These are phyloP conservation scores for Formicarius rufipectus DNA, from an alignment of 2,113 vertebrate genomes.

Conservation along the genomic window DNA sequence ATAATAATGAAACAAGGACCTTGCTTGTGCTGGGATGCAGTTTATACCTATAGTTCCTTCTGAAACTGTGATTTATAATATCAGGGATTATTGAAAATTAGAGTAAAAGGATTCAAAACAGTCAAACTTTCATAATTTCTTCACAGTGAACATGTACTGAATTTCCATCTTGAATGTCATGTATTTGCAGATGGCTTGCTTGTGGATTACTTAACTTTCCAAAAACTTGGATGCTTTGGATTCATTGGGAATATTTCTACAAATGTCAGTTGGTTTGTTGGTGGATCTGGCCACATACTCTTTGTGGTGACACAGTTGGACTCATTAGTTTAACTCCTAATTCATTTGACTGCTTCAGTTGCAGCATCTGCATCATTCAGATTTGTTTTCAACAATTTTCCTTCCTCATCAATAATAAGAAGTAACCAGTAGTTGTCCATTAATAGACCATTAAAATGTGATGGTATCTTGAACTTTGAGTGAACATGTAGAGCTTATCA, in stretches of 20 bases:
- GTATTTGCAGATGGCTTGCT: background rate
- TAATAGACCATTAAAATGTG: background rate
- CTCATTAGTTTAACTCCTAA: background rate
- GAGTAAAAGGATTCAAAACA: background rate
- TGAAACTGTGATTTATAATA: background rate
- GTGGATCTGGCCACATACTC: slow-evolving; percentile 9
- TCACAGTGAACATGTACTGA: background rate
- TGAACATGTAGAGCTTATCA: background rate
- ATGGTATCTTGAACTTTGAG: background rate
- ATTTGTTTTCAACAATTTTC: background rate
- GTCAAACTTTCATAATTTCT: background rate
- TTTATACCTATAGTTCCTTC: background rate
- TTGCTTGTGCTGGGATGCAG: background rate
- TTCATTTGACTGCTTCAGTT: background rate
- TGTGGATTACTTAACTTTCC: slow-evolving; percentile 41
- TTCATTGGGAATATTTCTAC: slow-evolving; percentile 48
- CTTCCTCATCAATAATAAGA: background rate
- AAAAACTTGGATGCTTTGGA: slow-evolving; percentile 7
- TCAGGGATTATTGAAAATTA: background rate
- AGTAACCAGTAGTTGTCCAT: background rate
- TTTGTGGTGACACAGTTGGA: slow-evolving; percentile 17
- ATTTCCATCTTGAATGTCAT: background rate
- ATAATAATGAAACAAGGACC: background rate
- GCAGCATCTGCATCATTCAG: background rate
- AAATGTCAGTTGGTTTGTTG: slow-evolving; percentile 48